A percentile compares a stretch with the other conserved stretches of the same genome.
These are phyloP conservation scores for Xyrichtys novacula DNA, from an alignment of 2,797 vertebrate species.

Conservation along the genomic window DNA sequence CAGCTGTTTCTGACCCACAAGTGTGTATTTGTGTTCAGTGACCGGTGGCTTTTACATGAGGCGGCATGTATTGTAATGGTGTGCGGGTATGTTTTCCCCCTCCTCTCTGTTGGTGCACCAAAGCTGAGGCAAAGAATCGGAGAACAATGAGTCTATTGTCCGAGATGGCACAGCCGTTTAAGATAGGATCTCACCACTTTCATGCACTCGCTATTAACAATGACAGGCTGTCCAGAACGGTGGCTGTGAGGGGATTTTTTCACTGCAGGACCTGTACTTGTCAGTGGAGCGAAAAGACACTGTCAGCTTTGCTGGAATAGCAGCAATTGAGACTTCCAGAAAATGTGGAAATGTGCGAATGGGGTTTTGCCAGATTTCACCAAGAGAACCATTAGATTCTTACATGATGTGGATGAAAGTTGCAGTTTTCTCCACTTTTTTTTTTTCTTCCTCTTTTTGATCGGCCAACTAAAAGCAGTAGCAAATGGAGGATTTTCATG, in stretches of 20 bases:
- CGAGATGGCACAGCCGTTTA: conserved; percentile 74
- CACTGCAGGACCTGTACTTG: conserved; percentile 56
- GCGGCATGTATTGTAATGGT: conserved; percentile 58
- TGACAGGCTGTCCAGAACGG: conserved; percentile 67
- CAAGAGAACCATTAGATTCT: conserved; percentile 29
- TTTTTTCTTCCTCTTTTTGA: background rate
- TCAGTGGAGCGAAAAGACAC: conserved; percentile 64
- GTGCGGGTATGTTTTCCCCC: conserved; percentile 50
- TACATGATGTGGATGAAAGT: conserved; percentile 28
- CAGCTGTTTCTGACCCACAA: conserved; percentile 60
- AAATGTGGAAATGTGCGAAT: conserved; percentile 37
- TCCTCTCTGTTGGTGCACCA: conserved; percentile 51
- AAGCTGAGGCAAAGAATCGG: conserved; percentile 54
- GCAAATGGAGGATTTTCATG: conserved; percentile 23
- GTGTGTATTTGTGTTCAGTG: conserved; percentile 59
- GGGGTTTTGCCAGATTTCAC: conserved; percentile 35
- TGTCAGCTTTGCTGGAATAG: conserved; percentile 43
- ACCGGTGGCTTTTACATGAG: conserved; percentile 55
- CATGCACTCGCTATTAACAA: conserved; percentile 71
- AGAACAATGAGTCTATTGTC: conserved; percentile 82
- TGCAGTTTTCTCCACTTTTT: conserved; percentile 2
- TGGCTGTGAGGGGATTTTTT: conserved; percentile 66
- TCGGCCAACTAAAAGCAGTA: conserved; percentile 16
- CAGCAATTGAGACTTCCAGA: conserved; percentile 45
- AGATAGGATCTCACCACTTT: conserved; percentile 74